Percentiles rank a stretch among this genome's conserved stretches.
Evolutionary conservation across 2,888 invertebrate species (phyloP).

Genomic region (Pseudeuparius sepicola): DNA sequence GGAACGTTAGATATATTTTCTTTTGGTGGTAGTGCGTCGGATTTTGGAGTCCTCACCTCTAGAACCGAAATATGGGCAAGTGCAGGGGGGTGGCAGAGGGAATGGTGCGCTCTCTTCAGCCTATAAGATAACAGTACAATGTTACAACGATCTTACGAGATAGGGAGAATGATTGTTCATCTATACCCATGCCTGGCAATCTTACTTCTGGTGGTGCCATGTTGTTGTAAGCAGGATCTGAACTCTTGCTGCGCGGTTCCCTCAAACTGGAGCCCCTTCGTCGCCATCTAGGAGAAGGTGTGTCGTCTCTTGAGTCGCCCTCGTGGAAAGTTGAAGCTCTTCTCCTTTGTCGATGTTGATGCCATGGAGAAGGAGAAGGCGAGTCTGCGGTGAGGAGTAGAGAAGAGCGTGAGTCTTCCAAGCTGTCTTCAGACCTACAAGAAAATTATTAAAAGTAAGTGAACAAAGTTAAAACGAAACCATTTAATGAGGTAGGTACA

Average conservation of each 20-base stretch:
- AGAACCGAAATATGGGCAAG: conserved; percentile 72
- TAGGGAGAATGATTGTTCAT: too few relatives aligned
- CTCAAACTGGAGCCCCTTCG: conserved; percentile 39
- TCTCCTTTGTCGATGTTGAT: conserved; percentile 30
- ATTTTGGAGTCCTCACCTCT: conserved; percentile 45
- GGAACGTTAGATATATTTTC: too few relatives aligned
- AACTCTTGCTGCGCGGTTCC: conserved; percentile 26
- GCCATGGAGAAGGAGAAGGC: conserved; percentile 30
- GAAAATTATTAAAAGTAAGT: too few relatives aligned
- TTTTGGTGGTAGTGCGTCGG: too few relatives aligned
- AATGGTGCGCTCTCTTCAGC: conserved; percentile 35
- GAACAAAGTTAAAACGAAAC: too few relatives aligned
- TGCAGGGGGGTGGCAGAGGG: conserved; percentile 64
- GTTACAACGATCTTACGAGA: too few relatives aligned
- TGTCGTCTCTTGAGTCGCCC: conserved; percentile 36
- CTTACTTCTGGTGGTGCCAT: too few relatives aligned
- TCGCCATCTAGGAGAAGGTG: conserved; percentile 36
- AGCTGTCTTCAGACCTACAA: conserved; percentile 30
- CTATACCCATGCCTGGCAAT: too few relatives aligned
- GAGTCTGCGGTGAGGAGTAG: conserved; percentile 30
- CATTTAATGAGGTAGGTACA: too few relatives aligned
- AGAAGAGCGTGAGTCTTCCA: conserved; percentile 34
- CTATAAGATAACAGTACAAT: too few relatives aligned
- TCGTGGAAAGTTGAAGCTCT: conserved; percentile 45
- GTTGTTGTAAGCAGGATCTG: too few relatives aligned